Evolutionary conservation across 2,797 vertebrate species (phyloP).

Genomic region (Arnoldichthys spilopterus): DNA sequence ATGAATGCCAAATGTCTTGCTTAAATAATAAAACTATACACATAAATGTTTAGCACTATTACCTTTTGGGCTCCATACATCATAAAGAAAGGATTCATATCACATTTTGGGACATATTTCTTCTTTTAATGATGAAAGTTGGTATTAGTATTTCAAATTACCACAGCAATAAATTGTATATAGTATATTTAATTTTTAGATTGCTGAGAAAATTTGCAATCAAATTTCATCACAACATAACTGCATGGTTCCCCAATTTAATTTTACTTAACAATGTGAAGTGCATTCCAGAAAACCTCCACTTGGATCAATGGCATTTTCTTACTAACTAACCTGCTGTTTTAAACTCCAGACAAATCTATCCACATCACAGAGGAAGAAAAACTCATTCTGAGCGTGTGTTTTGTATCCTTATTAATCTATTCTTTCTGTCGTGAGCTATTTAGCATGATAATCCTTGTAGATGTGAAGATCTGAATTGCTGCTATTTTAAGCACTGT

Average conservation of each 20-base stretch:
- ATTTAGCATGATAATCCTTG: neutral
- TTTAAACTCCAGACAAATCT: neutral
- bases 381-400: neutral
- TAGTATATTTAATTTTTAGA: neutral
- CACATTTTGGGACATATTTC: neutral
- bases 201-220: neutral
- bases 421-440: neutral
- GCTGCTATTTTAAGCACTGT: neutral
- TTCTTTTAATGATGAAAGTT: neutral
- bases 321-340: neutral
- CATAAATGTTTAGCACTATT: neutral
- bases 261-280: too few relatives aligned
- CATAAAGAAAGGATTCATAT: neutral
- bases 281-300: neutral
- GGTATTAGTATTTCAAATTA: neutral
- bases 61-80: neutral
- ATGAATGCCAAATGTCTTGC: neutral
- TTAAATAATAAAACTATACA: neutral
- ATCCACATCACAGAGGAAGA: neutral
- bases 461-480: neutral
- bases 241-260: neutral
- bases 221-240: neutral
- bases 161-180: neutral
- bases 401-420: neutral
- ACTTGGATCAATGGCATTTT: neutral